phyloP scores from a whole-genome alignment of 2,113 vertebrate genomes.

The Platanista minor region DNA sequence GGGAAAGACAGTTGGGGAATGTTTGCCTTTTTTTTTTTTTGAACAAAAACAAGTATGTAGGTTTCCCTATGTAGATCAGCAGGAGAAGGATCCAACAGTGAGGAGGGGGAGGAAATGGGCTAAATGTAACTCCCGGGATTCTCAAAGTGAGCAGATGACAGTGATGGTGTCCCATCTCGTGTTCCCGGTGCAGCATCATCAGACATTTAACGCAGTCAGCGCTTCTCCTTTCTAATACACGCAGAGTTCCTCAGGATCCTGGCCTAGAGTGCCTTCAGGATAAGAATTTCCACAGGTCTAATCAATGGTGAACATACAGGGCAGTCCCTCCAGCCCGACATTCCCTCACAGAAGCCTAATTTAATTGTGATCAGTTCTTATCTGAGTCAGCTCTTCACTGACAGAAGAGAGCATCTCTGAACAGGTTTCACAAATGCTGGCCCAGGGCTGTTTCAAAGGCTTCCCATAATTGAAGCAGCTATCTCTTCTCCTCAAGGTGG shows the following conservation, averaged over 20 bases:
- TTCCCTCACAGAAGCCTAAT: conserved; percentile 26
- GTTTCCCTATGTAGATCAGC: neutral
- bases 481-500: conserved; percentile 14
- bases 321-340: neutral
- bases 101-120: neutral
- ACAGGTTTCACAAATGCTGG: conserved; percentile 1
- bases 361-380: conserved; percentile 51
- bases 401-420: conserved; percentile 17
- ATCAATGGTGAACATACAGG: neutral
- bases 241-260: neutral
- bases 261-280: neutral
- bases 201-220: neutral
- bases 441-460: conserved; percentile 22
- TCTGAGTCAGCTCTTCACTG: conserved; percentile 38
- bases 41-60: neutral
- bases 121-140: neutral
- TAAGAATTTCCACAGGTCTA: conserved; percentile 15
- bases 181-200: fast-evolving
- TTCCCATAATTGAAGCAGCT: conserved; percentile 20
- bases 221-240: neutral
- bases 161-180: neutral
- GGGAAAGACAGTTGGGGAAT: neutral
- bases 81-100: neutral
- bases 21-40: neutral
- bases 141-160: neutral